These are phyloP conservation scores for Ciona savignyi DNA, from an alignment of 23 tunicate genomes.

Conservation along the genomic window DNA sequence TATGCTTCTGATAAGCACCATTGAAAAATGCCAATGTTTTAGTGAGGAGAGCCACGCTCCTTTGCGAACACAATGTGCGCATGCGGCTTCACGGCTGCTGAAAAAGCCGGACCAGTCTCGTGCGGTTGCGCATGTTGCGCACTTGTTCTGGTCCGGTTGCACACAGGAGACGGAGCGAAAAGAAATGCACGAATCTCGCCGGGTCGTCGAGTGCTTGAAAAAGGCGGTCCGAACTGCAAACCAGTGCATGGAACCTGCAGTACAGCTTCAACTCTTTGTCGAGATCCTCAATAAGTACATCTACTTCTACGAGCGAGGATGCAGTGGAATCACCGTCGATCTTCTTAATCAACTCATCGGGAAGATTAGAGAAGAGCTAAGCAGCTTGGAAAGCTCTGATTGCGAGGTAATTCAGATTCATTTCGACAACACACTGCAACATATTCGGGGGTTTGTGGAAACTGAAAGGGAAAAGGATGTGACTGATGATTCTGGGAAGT, in stretches of 20 bases:
- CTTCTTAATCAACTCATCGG: constrained; percentile 53
- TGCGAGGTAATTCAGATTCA: constrained; percentile 54
- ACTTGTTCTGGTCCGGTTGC: constrained; percentile 89
- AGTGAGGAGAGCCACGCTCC: constrained; percentile 95
- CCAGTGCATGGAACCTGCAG: constrained; percentile 88
- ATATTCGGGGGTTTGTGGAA: no score
- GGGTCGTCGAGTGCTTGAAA: no score
- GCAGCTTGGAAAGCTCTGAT: constrained; percentile 24
- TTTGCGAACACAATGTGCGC: constrained; percentile 80
- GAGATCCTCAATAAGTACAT: constrained; percentile 72
- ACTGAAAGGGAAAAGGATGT: no score
- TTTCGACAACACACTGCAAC: constrained; percentile 46
- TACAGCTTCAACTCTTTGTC: no score
- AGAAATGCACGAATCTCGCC: constrained; percentile 59
- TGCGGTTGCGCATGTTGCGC: constrained; percentile 84
- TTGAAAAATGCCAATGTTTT: constrained; percentile 66
- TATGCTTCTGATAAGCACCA: constrained; percentile 28
- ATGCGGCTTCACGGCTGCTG: constrained; percentile 79
- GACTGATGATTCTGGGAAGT: no score
- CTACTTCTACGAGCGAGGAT: constrained; percentile 67
- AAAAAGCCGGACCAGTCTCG: constrained; percentile 93
- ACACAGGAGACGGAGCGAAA: constrained; percentile 66
- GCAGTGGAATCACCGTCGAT: constrained; percentile 53
- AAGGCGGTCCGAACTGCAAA: constrained; percentile 80
- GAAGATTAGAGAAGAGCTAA: constrained; percentile 61